Percentiles rank a stretch among this genome's conserved stretches.
Conservation (phyloP, 2,113 vertebrate species). For the Apteryx owenii region DNA sequence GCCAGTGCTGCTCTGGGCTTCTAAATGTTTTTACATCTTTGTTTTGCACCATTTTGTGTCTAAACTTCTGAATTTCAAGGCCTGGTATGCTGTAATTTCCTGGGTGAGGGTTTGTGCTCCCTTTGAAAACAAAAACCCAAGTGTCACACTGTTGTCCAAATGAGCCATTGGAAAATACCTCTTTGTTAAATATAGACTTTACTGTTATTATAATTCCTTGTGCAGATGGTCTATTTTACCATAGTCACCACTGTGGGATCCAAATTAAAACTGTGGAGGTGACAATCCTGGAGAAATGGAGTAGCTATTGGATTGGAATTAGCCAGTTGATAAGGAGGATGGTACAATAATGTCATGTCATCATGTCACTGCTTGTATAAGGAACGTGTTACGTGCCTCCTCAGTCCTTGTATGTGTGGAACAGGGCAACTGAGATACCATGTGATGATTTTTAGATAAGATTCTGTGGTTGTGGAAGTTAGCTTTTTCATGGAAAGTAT, state of each 20-base stretch:
- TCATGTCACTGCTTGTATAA: not conserved
- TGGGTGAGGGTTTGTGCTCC: not conserved
- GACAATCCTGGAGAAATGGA: not conserved
- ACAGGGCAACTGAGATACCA: not conserved
- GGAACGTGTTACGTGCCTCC: not conserved
- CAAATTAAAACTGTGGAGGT: not conserved
- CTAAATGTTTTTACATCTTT: constrained; percentile 23
- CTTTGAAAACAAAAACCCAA: not conserved
- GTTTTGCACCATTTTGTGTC: not conserved
- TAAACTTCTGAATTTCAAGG: not conserved
- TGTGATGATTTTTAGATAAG: not conserved
- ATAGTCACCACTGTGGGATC: not conserved
- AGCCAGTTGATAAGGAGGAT: not conserved
- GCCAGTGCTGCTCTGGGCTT: not conserved
- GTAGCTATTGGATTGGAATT: not conserved
- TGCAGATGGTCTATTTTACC: not conserved
- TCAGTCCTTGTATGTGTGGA: not conserved
- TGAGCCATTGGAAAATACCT: not conserved
- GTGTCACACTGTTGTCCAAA: not conserved
- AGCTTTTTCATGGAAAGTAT: not conserved
- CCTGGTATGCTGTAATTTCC: not conserved
- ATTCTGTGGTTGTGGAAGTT: not conserved
- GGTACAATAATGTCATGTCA: not conserved
- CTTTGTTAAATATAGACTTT: not conserved
- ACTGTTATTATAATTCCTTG: not conserved